Evolutionary conservation across 2,797 vertebrate genomes (phyloP).

Genomic region (Thalassophryne amazonica): DNA sequence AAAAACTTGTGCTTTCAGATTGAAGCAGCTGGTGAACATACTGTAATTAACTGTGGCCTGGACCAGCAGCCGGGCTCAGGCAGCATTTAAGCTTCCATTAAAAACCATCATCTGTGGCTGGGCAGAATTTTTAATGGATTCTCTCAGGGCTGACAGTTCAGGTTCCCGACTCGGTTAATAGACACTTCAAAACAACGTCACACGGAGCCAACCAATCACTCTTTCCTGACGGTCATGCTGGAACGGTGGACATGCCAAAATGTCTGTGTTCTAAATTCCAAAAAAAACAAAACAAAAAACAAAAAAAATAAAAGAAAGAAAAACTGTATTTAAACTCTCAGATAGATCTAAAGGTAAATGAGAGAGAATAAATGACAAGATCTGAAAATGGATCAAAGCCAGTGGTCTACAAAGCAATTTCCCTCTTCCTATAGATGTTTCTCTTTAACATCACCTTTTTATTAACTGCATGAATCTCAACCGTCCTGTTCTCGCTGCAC

Average conservation of each 20-base stretch:
- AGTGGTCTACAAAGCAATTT: too few relatives aligned
- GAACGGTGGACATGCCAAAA: too few relatives aligned
- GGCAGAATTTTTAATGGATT: conserved; percentile 57
- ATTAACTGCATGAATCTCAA: too few relatives aligned
- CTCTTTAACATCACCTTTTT: too few relatives aligned
- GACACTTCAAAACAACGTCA: conserved; percentile 44
- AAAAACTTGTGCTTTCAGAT: conserved; percentile 31
- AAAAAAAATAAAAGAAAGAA: too few relatives aligned
- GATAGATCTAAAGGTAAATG: too few relatives aligned
- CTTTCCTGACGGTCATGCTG: conserved; percentile 5
- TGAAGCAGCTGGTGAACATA: conserved; percentile 63
- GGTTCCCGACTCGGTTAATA: conserved; percentile 31
- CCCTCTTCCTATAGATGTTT: too few relatives aligned
- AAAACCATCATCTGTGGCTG: conserved; percentile 62
- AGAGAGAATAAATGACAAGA: too few relatives aligned
- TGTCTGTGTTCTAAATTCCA: too few relatives aligned
- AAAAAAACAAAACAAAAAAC: conserved; percentile 7
- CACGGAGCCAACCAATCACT: conserved; percentile 11
- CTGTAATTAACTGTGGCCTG: conserved; percentile 68
- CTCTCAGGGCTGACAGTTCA: conserved; percentile 36
- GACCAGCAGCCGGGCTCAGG: conserved; percentile 54
- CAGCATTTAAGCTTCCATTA: conserved; percentile 69
- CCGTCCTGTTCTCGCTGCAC: too few relatives aligned
- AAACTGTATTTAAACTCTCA: too few relatives aligned
- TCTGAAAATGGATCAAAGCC: too few relatives aligned